phyloP scores from a whole-genome alignment of 2,888 invertebrate genomes.

The Mimachlamys varia region DNA sequence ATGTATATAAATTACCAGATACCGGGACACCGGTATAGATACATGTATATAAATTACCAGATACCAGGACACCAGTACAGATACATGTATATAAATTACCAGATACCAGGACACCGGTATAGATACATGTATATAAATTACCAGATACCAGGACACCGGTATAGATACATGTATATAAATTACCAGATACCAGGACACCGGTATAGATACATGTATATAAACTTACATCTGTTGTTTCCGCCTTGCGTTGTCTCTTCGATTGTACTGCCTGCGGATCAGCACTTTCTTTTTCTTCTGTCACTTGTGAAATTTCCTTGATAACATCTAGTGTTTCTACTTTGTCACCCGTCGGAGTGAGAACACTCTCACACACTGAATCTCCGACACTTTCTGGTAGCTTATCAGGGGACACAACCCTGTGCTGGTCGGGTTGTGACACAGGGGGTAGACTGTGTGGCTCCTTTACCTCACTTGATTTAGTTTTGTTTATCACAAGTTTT shows the following conservation, averaged over 20 bases:
- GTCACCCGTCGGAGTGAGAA: neutral
- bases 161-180: no score
- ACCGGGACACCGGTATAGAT: no score
- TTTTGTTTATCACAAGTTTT: neutral
- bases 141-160: no score
- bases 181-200: no score
- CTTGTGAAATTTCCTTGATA: neutral
- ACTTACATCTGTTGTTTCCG: conserved; percentile 14
- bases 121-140: no score
- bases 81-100: no score
- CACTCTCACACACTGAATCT: neutral
- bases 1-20: no score
- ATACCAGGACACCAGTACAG: no score
- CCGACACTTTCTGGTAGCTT: neutral
- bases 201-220: neutral
- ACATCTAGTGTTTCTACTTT: neutral
- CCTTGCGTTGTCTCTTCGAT: neutral
- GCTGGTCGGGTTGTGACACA: neutral
- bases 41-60: no score
- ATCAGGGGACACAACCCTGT: neutral
- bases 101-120: no score
- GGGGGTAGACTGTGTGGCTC: neutral
- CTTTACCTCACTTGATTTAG: neutral
- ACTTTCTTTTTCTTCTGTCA: neutral
- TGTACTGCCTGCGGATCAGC: neutral